Evolutionary conservation across 2,888 invertebrate genomes (phyloP), one percentile per base, ranked within the genome.

Genomic region (Metacarcinus magister): DNA sequence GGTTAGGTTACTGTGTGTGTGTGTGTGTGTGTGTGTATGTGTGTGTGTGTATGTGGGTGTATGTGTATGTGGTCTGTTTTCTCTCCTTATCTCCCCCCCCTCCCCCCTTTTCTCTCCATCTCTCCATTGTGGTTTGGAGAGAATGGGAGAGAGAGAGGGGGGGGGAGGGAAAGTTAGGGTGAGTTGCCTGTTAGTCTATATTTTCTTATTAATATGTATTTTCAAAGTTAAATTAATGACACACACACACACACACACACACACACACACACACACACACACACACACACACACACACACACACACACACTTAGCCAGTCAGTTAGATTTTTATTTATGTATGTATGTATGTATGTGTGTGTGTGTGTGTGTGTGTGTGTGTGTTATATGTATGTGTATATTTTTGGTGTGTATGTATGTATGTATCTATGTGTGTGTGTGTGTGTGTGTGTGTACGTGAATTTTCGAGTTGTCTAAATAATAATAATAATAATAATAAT

Each of bases 271-370:
- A 94, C 48, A 94, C 39, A 94, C 48, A 94, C 39, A 75, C 44
- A 94, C 44, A 94, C 44, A 94, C 90, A 94, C 48, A 94, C 48
- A 94, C 48, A 94, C 48, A 94, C 48, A 94, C 48, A 94, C 48
- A 89, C 48, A 94, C 43, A 94, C 28, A 94, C 48, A 89, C 44
- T 13, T 82, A 89, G 10, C 87, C 44, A 94, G 23, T 44, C 87
- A 60, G 67, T 44, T 94, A 87, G 5, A 91, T 92, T 90, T 54
- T 43, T 89, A 16, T 95, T 43, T 94, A 67, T 43, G 32, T 82
- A 67, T 82, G 89, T n/a, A n/a, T n/a, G n/a, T n/a, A n/a, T n/a
- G n/a, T n/a, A n/a, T n/a, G n/a, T n/a, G n/a, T n/a, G n/a, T n/a
- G n/a, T n/a, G n/a, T n/a, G n/a, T n/a, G n/a, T n/a, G n/a, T n/a